Evolutionary conservation across 2,113 vertebrate genomes (phyloP).

Genomic region (Dinomys branickii): DNA sequence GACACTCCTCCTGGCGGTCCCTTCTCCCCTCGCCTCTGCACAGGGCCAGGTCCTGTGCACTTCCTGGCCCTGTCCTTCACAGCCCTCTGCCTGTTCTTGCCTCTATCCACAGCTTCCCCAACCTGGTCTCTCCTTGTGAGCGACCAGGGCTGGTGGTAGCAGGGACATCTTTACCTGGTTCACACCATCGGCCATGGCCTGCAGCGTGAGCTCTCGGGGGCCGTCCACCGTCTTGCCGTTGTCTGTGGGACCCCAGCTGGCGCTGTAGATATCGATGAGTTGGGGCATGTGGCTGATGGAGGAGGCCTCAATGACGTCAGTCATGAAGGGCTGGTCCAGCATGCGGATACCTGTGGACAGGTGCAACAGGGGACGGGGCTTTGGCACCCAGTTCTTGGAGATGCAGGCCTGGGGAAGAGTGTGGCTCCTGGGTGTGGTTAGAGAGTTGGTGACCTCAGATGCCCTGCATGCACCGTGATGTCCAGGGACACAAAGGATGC

Average conservation of each 20-base stretch:
- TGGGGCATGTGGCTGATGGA: constrained; percentile 99
- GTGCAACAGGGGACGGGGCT: neutral
- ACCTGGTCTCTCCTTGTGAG: neutral
- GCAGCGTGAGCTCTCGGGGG: constrained; percentile 96
- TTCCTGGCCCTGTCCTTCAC: neutral
- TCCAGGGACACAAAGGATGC: neutral
- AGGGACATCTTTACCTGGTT: constrained; percentile 91
- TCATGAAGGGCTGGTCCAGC: constrained; percentile 99
- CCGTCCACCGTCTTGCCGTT: constrained; percentile 99
- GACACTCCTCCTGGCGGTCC: neutral
- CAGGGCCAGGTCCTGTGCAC: accelerated
- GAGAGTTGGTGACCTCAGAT: neutral
- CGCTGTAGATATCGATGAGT: constrained; percentile 98
- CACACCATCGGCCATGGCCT: constrained; percentile 98
- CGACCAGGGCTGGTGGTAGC: accelerated
- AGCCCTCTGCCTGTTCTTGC: too few species aligned
- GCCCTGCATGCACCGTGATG: neutral
- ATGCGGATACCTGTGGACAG: constrained; percentile 94
- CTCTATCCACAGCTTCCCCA: neutral
- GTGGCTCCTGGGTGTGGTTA: neutral
- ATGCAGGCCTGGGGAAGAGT: neutral
- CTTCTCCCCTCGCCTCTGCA: neutral
- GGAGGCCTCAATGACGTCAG: constrained; percentile 98
- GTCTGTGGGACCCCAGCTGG: constrained; percentile 99
- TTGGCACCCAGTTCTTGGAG: neutral